Evolutionary conservation across 2,113 vertebrate species (phyloP).

Genomic region (Progne subis): DNA sequence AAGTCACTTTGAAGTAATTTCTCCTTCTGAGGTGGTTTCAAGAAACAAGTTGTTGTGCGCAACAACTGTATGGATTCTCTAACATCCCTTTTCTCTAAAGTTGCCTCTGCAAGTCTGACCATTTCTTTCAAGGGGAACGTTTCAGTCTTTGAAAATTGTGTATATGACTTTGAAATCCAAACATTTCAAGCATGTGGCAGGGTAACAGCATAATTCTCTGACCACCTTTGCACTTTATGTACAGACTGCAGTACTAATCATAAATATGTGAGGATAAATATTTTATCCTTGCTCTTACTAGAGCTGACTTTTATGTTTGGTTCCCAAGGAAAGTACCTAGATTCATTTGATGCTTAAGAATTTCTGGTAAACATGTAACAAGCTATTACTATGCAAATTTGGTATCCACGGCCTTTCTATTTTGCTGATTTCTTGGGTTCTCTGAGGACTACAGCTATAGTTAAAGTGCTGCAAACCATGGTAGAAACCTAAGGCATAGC

Average conservation of each 20-base stretch:
- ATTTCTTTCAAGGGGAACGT: neutral
- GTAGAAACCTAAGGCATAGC: neutral
- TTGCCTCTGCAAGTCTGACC: neutral
- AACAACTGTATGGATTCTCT: neutral
- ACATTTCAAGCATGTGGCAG: neutral
- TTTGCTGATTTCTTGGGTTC: neutral
- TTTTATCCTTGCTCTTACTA: neutral
- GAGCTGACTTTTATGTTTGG: neutral
- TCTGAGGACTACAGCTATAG: neutral
- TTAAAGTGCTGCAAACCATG: neutral
- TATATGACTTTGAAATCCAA: neutral
- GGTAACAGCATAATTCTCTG: neutral
- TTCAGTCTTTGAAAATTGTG: neutral
- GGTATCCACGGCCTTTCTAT: neutral
- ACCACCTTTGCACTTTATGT: neutral
- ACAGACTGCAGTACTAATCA: neutral
- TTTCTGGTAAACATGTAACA: neutral
- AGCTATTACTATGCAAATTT: neutral
- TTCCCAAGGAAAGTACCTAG: neutral
- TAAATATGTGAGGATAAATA: neutral
- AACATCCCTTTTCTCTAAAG: neutral
- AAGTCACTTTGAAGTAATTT: neutral
- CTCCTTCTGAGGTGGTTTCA: neutral
- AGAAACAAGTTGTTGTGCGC: neutral
- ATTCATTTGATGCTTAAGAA: neutral